Base-by-base conservation (phyloP, 2,797 vertebrate species). In the Gambusia yucatana region DNA sequence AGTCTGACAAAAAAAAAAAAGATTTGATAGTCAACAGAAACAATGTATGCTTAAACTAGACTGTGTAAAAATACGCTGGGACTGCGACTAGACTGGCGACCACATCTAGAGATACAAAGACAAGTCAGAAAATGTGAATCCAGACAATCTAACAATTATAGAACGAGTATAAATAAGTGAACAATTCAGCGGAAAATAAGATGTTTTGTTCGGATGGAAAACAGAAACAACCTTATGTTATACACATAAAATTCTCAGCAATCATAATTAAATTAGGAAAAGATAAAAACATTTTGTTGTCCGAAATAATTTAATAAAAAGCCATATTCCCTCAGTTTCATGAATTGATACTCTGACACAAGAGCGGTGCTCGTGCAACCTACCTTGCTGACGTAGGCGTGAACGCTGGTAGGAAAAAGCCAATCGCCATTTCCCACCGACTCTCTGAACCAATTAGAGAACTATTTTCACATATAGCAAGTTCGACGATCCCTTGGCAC, bases 401-500 rank as follows among this genome's bases (percentile, higher is more conserved):
- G 39, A 52, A 57, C 0, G 0, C 0, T 3, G 0, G 28, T 14
- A 7, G 28, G 39, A 13, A 14, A 0, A 0, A 85, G 20, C 93
- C 91, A 94, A 94, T 93, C 87, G 75, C 0, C 1, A 14, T 10
- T 52, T 69, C 78, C 8, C 0, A 0, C 2, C 0, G 6, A 0
- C 6, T 39, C 0, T 57, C 43, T 78, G 0, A 25, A 25, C 94
- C 92, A 93, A 92, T 91, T 80, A 63, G 73, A 36, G 8, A 59
- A 1, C 30, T 79, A 63, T 39, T 84, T 76, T 75, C 2, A 11
- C 2, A 0, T 4, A 0, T 30, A 89, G 85, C 91, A 92, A 0
- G 87, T 14, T 91, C 69, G 2, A 6, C 20, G 82, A 65, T 79
- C 88, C 91, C 91, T 44, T 41, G 80, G 84, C 93, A 93, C 94